These are phyloP conservation scores for Tetramorium simillimum DNA, from an alignment of 1,140 invertebrate genomes.

Conservation along the genomic window DNA sequence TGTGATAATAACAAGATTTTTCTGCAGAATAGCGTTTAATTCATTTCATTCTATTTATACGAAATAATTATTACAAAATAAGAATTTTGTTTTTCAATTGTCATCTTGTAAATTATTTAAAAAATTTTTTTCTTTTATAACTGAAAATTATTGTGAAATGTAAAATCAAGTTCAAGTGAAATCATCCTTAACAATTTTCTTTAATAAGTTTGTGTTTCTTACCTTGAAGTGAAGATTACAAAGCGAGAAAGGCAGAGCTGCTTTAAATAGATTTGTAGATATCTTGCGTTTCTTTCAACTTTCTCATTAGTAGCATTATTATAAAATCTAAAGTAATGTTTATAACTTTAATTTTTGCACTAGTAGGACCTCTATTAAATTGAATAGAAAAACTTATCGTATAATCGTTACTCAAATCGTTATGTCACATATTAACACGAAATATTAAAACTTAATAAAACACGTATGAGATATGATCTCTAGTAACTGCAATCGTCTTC, in stretches of 20 bases:
- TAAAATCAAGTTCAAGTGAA: not conserved
- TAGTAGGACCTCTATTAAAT: not conserved
- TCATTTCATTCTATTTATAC: too few species aligned
- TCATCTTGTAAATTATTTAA: not conserved
- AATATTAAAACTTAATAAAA: not conserved
- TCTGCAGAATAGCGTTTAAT: not conserved
- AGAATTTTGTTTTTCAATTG: not conserved
- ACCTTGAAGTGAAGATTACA: not conserved
- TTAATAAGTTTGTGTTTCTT: conserved; percentile 1
- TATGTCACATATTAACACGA: not conserved
- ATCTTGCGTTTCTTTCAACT: not conserved
- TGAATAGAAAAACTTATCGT: not conserved
- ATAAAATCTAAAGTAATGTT: not conserved
- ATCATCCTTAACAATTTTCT: not conserved
- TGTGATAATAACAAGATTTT: not conserved
- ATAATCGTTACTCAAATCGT: not conserved
- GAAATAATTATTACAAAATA: too few species aligned
- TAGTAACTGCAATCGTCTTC: not conserved
- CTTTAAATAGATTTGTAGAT: not conserved
- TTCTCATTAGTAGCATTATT: not conserved
- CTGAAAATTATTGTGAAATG: not conserved
- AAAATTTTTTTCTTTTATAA: not conserved
- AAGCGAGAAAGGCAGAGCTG: not conserved
- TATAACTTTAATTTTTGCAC: not conserved
- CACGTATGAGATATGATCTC: not conserved